Conservation (phyloP, 1,140 invertebrate genomes). For the Megalopta genalis region DNA sequence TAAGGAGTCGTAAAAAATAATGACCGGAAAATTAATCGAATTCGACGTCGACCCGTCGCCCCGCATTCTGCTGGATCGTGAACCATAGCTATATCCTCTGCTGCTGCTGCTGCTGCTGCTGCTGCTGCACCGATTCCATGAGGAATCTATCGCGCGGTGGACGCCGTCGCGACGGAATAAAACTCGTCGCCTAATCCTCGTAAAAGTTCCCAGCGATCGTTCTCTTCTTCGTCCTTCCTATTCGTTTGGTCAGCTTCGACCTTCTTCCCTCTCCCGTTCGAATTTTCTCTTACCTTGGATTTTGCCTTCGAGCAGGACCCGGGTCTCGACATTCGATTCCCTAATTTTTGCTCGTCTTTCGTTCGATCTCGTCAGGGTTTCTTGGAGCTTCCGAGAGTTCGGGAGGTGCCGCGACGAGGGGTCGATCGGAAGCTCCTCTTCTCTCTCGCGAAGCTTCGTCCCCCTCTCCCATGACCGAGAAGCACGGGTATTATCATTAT, state of each 20-base stretch:
- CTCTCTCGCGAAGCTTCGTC: constrained; percentile 40
- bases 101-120: too few relatives aligned
- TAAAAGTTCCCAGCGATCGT: constrained; percentile 1
- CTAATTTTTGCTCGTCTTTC: too few relatives aligned
- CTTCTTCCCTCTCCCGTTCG: not conserved
- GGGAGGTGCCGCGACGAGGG: not conserved
- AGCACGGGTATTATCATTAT: constrained; percentile 66
- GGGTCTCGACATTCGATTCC: too few relatives aligned
- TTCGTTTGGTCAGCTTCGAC: too few relatives aligned
- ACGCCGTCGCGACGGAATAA: constrained; percentile 3
- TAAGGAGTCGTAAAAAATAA: constrained; percentile 78
- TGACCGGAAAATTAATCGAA: constrained; percentile 79
- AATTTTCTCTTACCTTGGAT: too few relatives aligned
- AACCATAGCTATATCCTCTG: constrained; percentile 46
- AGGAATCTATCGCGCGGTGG: constrained; percentile 7
- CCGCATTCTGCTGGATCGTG: constrained; percentile 68
- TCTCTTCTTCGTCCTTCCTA: not conserved
- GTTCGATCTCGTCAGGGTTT: not conserved
- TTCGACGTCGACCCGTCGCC: constrained; percentile 70
- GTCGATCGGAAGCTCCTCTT: constrained; percentile 22
- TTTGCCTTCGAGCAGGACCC: too few relatives aligned
- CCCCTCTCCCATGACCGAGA: constrained; percentile 34
- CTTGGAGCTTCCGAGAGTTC: constrained; percentile 22
- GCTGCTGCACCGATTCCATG: constrained; percentile 25
- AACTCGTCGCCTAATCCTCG: not conserved